These are phyloP conservation scores for Cyprinodon tularosa DNA, from an alignment of 2,113 vertebrate genomes.

Conservation along the genomic window DNA sequence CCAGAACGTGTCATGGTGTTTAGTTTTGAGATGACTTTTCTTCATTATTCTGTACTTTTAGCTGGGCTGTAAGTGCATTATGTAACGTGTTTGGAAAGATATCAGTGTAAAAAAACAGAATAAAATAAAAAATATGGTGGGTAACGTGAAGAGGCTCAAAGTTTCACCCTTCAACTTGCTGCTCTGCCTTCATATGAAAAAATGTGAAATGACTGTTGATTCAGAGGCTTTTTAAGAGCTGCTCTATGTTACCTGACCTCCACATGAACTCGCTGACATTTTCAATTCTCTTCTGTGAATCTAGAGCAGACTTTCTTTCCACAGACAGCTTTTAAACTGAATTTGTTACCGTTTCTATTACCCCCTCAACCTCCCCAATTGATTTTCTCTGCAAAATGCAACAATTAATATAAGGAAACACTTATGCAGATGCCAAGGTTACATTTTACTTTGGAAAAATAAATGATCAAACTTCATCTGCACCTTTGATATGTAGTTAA, in stretches of 20 bases:
- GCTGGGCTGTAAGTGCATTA: background rate
- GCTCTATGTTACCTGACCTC: conserved; percentile 16
- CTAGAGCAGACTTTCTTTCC: conserved; percentile 11
- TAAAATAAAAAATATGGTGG: background rate
- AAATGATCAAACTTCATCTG: background rate
- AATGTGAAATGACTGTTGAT: background rate
- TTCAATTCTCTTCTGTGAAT: conserved; percentile 14
- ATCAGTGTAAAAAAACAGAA: background rate
- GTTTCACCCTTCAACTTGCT: background rate
- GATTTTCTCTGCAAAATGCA: background rate
- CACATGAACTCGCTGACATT: conserved; percentile 22
- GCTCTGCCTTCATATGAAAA: background rate
- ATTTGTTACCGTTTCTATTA: conserved; percentile 22
- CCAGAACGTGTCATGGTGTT: background rate
- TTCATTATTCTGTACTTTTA: background rate
- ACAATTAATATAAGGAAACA: background rate
- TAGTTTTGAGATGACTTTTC: background rate
- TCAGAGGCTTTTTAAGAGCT: conserved; percentile 19
- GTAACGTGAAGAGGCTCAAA: background rate
- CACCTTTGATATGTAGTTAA: background rate
- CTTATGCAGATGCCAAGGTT: no score
- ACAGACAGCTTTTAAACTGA: conserved; percentile 16
- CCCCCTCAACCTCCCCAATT: background rate
- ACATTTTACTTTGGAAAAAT: background rate
- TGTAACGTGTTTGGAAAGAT: background rate